phyloP scores from a whole-genome alignment of 2,888 invertebrate species.

The Schrankia costaestrigalis region DNA sequence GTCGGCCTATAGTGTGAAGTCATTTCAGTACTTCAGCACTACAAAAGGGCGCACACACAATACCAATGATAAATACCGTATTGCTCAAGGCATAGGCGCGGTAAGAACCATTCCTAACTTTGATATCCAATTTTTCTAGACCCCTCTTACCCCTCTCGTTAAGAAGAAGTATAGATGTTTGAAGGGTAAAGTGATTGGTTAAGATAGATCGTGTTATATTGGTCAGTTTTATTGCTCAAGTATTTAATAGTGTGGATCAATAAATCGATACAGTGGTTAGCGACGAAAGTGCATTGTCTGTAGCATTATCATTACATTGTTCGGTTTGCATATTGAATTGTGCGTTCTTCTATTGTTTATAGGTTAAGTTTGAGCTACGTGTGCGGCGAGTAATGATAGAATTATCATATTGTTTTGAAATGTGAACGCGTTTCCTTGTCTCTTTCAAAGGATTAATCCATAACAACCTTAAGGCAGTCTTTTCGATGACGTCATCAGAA shows the following conservation, averaged over 20 bases:
- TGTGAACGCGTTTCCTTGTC: slow-evolving; percentile 14
- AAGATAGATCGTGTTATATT: slow-evolving; percentile 41
- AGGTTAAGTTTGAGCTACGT: slow-evolving; percentile 53
- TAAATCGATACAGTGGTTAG: slow-evolving; percentile 75
- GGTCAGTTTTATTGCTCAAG: slow-evolving; percentile 62
- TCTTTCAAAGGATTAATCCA: slow-evolving; percentile 13
- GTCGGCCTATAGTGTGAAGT: slow-evolving; percentile 40
- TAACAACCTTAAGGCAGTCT: too few relatives aligned
- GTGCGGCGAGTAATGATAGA: slow-evolving; percentile 51
- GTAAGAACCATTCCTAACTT: slow-evolving; percentile 47
- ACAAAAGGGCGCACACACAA: slow-evolving; percentile 61
- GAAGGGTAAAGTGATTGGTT: slow-evolving; percentile 28
- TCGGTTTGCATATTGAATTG: slow-evolving; percentile 77
- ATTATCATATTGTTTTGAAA: slow-evolving; percentile 20
- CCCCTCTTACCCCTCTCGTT: slow-evolving; percentile 30
- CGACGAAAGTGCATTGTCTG: slow-evolving; percentile 77
- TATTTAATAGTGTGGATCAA: slow-evolving; percentile 68
- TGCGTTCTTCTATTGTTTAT: slow-evolving; percentile 74
- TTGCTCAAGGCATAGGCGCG: slow-evolving; percentile 62
- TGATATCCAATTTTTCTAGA: slow-evolving; percentile 38
- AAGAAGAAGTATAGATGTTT: slow-evolving; percentile 16
- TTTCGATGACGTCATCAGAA: too few relatives aligned
- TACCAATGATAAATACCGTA: slow-evolving; percentile 67
- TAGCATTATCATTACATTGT: slow-evolving; percentile 75
- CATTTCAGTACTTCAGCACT: slow-evolving; percentile 47